Evolutionary conservation across 2,888 invertebrate species (phyloP).

Genomic region (Nomada lathburiana): DNA sequence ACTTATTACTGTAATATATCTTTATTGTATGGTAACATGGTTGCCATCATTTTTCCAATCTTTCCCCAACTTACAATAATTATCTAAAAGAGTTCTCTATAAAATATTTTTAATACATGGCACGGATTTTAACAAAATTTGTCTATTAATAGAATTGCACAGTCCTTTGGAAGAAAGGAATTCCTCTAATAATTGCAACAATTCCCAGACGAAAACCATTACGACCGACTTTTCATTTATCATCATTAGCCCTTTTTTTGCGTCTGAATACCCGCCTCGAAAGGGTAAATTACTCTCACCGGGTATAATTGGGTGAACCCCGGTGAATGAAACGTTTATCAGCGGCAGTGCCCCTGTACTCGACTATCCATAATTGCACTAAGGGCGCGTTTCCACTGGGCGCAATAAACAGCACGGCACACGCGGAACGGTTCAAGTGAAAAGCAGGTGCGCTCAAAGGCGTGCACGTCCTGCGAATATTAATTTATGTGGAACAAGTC

Average conservation of each 20-base stretch:
- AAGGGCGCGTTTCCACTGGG: constrained; percentile 13
- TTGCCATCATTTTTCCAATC: too few relatives aligned
- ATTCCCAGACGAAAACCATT: constrained; percentile 1
- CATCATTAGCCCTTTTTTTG: background rate
- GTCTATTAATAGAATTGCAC: too few relatives aligned
- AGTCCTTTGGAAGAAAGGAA: background rate
- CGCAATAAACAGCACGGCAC: background rate
- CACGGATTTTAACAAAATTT: too few relatives aligned
- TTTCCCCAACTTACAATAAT: too few relatives aligned
- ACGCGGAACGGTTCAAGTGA: background rate
- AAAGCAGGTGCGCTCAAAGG: constrained; percentile 26
- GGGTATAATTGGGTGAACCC: constrained; percentile 4
- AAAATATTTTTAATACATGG: too few relatives aligned
- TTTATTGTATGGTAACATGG: too few relatives aligned
- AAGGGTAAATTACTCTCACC: constrained; percentile 3
- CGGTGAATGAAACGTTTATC: constrained; percentile 14
- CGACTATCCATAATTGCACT: constrained; percentile 20
- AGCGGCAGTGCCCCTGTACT: background rate
- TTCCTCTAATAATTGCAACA: background rate
- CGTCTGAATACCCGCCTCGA: background rate
- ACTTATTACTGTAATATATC: too few relatives aligned
- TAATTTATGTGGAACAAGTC: constrained; percentile 22
- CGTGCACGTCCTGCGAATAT: constrained; percentile 10
- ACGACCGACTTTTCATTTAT: background rate
- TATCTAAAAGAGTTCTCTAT: too few relatives aligned